phyloP scores from a whole-genome alignment of 2,113 vertebrate genomes.

The Myrmophylax atrothorax region DNA sequence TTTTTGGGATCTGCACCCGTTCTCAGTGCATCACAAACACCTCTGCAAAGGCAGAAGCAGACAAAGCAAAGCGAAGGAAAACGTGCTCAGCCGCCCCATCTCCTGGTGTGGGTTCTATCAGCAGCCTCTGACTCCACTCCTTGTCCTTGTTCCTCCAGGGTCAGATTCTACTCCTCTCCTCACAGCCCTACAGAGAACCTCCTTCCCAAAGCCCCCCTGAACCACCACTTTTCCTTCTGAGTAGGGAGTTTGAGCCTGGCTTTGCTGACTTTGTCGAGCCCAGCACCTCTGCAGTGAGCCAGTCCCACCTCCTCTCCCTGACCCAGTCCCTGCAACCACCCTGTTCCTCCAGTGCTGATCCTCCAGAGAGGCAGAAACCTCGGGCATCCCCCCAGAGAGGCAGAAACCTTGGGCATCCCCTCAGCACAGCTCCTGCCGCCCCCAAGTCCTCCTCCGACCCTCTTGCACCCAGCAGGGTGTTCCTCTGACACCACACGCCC shows the following conservation, averaged over 20 bases:
- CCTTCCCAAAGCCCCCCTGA: neutral
- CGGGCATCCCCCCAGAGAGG: fast-evolving
- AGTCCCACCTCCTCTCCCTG: neutral
- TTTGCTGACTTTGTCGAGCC: neutral
- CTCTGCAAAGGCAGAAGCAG: neutral
- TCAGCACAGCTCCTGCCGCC: fast-evolving
- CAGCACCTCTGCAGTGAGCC: fast-evolving
- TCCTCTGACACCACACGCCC: neutral
- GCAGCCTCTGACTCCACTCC: neutral
- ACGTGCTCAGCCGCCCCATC: neutral
- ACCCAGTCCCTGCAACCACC: fast-evolving
- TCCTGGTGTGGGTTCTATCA: fast-evolving
- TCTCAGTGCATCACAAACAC: neutral
- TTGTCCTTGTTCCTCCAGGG: neutral
- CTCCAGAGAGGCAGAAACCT: neutral
- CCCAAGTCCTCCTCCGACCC: neutral
- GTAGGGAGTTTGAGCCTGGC: neutral
- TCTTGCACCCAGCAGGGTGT: fast-evolving
- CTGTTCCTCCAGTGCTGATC: fast-evolving
- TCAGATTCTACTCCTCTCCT: neutral
- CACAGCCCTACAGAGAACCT: no score
- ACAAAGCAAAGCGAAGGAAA: neutral
- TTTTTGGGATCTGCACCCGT: neutral
- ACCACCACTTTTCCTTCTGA: neutral
- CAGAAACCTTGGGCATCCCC: fast-evolving